Conservation (phyloP, 1,140 invertebrate genomes). For the Delia radicum region DNA sequence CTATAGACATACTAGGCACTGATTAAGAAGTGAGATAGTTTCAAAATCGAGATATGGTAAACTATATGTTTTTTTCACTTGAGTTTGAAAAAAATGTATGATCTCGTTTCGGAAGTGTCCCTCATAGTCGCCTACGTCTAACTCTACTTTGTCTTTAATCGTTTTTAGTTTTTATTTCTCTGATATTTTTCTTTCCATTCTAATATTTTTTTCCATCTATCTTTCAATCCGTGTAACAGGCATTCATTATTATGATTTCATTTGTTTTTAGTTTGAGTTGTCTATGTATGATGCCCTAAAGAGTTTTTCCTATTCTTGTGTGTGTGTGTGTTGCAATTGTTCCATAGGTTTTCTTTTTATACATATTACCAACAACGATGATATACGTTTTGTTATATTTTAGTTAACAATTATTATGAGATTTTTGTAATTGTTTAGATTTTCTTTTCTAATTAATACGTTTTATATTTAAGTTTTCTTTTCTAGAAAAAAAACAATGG, state of each 20-base stretch:
- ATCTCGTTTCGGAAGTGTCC: too few relatives aligned
- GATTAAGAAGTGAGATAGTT: too few relatives aligned
- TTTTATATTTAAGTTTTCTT: background rate
- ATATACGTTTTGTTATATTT: too few relatives aligned
- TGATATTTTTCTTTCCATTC: too few relatives aligned
- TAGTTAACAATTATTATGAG: background rate
- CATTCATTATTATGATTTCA: conserved; percentile 5
- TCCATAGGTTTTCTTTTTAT: background rate
- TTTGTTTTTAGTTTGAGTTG: background rate
- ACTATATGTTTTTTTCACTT: too few relatives aligned
- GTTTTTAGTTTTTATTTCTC: too few relatives aligned
- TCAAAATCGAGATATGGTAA: too few relatives aligned
- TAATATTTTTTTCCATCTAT: too few relatives aligned
- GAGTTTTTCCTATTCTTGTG: background rate
- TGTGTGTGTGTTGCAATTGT: background rate
- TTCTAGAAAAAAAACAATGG: background rate
- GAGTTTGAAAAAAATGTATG: too few relatives aligned
- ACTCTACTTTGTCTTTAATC: too few relatives aligned
- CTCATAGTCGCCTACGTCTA: too few relatives aligned
- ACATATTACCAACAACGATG: background rate
- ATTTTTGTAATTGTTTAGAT: background rate
- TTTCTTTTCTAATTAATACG: background rate
- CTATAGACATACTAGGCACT: too few relatives aligned
- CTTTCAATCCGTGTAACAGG: conserved; percentile 3
- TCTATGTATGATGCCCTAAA: conserved; percentile 1